phyloP scores from a whole-genome alignment of 2,113 vertebrate species.

The Burhinus oedicnemus region DNA sequence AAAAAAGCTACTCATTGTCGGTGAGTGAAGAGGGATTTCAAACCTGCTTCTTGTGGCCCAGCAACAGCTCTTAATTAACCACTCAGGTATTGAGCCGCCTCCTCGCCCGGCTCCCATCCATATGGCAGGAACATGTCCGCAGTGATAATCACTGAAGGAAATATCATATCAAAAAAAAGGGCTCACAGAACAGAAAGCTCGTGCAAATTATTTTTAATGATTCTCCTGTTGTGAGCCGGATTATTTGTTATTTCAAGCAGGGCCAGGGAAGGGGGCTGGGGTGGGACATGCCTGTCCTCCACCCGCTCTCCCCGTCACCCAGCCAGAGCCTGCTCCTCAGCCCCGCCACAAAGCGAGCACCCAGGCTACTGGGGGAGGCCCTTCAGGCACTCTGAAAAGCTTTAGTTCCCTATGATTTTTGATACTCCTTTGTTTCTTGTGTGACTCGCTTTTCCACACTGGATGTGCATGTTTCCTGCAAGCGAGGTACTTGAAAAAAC shows the following conservation, averaged over 20 bases:
- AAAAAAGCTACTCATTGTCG: constrained; percentile 88
- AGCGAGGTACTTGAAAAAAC: constrained; percentile 15
- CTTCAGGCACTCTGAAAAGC: constrained; percentile 33
- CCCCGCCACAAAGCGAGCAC: constrained; percentile 30
- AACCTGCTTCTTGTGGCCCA: constrained; percentile 91
- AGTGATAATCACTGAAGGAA: constrained; percentile 91
- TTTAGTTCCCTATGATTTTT: constrained; percentile 42
- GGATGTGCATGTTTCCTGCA: background rate
- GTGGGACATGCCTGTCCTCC: constrained; percentile 72
- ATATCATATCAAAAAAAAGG: constrained; percentile 87
- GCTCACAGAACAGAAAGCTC: constrained; percentile 87
- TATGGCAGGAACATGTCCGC: constrained; percentile 92
- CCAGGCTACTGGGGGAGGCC: constrained; percentile 31
- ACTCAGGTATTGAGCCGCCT: constrained; percentile 94
- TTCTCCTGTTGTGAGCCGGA: constrained; percentile 85
- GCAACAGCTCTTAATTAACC: constrained; percentile 99
- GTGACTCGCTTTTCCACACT: background rate
- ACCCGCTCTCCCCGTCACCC: constrained; percentile 35
- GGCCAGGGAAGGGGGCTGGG: background rate
- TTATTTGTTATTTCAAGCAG: constrained; percentile 87
- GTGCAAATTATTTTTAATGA: constrained; percentile 98
- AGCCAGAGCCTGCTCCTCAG: constrained; percentile 42
- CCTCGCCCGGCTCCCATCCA: constrained; percentile 89
- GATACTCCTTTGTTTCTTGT: constrained; percentile 73
- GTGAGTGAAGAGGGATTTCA: constrained; percentile 90